Conservation (phyloP, 2,888 invertebrate species). For the Rapana venosa region DNA sequence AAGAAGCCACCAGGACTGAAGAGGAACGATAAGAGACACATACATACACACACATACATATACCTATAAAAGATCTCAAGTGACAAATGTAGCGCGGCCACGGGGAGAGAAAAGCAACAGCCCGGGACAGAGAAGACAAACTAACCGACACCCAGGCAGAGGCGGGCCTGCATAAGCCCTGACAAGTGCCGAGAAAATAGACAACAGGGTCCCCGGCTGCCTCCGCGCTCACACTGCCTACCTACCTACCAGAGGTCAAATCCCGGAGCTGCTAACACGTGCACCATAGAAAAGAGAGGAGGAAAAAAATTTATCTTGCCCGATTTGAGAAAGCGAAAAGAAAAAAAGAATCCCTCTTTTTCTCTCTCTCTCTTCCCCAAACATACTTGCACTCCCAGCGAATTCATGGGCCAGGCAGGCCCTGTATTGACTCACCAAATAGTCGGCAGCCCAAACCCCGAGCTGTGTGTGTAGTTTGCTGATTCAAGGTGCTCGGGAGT, state of each 20-base stretch:
- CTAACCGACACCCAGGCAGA: no score
- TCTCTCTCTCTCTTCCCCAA: background rate
- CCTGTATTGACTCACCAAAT: conserved; percentile 40
- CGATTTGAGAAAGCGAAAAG: background rate
- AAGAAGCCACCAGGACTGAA: background rate
- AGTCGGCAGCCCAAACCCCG: conserved; percentile 26
- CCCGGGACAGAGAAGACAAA: no score
- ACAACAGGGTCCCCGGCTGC: no score
- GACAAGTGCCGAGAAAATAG: no score
- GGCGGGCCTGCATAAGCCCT: no score
- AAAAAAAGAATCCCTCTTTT: background rate
- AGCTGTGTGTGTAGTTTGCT: conserved; percentile 26
- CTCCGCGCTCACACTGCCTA: no score
- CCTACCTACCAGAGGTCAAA: no score
- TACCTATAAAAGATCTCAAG: no score
- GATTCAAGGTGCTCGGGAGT: background rate
- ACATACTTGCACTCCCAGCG: background rate
- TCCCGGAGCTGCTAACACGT: no score
- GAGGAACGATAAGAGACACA: background rate
- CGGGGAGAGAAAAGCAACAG: no score
- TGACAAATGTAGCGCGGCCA: no score
- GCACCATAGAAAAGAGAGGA: no score
- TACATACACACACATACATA: background rate
- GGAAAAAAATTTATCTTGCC: background rate
- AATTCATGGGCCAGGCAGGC: background rate